Evolutionary conservation across 2,888 invertebrate species (phyloP).

Genomic region (Cataglyphis rosenhaueri): DNA sequence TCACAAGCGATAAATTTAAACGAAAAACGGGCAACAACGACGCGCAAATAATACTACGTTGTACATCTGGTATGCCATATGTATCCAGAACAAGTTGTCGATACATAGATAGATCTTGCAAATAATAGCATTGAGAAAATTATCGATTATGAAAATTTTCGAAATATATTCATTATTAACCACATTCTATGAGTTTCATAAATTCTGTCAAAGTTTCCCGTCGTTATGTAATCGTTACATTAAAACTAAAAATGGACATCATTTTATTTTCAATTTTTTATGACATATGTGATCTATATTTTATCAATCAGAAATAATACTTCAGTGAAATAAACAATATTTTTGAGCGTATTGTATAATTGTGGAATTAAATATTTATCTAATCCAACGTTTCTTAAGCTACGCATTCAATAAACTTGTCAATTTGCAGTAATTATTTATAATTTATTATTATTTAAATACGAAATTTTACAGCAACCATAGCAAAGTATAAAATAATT

Average conservation of each 20-base stretch:
- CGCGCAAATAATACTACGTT: conserved; percentile 17
- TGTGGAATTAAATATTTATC: background rate
- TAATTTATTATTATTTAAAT: background rate
- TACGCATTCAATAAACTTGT: background rate
- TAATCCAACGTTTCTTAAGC: conserved; percentile 3
- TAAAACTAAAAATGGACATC: conserved; percentile 29
- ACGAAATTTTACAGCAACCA: background rate
- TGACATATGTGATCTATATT: background rate
- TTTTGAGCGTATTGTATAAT: background rate
- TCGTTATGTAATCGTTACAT: conserved; percentile 14
- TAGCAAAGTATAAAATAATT: background rate
- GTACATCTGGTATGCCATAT: background rate
- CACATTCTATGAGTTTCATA: background rate
- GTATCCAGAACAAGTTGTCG: conserved; percentile 15
- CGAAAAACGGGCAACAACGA: conserved; percentile 10
- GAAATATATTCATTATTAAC: conserved; percentile 14
- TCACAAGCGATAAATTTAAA: background rate
- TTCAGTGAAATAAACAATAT: background rate
- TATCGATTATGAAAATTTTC: conserved; percentile 36
- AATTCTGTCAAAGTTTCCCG: conserved; percentile 14
- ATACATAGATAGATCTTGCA: conserved; percentile 23
- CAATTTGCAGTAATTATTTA: background rate
- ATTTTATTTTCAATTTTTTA: background rate
- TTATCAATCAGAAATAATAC: conserved; percentile 6
- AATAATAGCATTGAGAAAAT: conserved; percentile 27